Percentiles rank a stretch among this genome's conserved stretches.
Evolutionary conservation across 2,113 vertebrate genomes (phyloP).

Genomic region (Chaetodon trifascialis): DNA sequence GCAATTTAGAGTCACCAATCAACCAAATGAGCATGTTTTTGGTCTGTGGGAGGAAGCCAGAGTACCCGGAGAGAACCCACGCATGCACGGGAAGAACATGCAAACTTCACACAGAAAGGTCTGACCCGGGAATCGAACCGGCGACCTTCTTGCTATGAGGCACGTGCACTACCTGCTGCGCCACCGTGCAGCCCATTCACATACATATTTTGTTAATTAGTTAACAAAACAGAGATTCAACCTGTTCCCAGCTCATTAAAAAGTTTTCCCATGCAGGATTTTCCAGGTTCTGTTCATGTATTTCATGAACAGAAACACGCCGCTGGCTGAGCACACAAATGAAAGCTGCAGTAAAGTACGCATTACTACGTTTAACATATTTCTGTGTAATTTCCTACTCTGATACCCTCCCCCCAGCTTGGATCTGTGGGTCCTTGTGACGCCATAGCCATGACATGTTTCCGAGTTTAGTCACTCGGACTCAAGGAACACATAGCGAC

Average conservation of each 20-base stretch:
- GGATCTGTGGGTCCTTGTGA: conserved; percentile 14
- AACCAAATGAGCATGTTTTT: too few relatives aligned
- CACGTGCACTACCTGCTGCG: too few relatives aligned
- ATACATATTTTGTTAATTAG: neutral
- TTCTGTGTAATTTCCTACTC: conserved; percentile 4
- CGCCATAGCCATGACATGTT: conserved; percentile 40
- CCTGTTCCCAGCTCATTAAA: neutral
- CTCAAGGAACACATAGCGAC: conserved; percentile 48
- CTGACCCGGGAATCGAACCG: too few relatives aligned
- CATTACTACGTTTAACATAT: neutral
- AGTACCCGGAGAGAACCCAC: too few relatives aligned
- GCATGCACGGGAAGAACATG: too few relatives aligned
- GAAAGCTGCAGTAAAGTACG: neutral
- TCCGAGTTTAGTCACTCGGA: conserved; percentile 51
- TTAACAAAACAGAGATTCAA: neutral
- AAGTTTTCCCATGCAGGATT: neutral
- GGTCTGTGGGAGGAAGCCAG: too few relatives aligned
- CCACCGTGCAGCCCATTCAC: too few relatives aligned
- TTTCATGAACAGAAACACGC: neutral
- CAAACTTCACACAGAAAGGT: too few relatives aligned
- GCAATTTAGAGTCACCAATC: too few relatives aligned
- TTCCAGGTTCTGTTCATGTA: too few relatives aligned
- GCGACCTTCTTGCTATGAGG: too few relatives aligned
- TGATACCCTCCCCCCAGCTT: conserved; percentile 12
- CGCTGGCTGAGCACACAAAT: neutral